Percentiles rank a stretch among this genome's conserved stretches.
Conservation (phyloP, 1,140 invertebrate genomes). For the Argopecten irradians region DNA sequence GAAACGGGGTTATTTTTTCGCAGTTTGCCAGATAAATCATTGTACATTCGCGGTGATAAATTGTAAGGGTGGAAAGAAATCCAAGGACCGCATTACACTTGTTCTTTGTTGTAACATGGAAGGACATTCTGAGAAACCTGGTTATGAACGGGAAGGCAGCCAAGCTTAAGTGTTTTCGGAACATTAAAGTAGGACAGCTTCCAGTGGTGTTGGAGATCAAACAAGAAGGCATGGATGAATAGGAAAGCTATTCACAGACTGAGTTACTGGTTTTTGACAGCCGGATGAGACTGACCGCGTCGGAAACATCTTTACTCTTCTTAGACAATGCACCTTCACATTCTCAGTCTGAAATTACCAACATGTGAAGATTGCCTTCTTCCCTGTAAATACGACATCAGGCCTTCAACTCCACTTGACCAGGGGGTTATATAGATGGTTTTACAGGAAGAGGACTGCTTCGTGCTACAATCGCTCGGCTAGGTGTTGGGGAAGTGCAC, state of each 20-base stretch:
- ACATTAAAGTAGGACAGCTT: conserved; percentile 19
- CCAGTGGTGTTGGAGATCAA: conserved; percentile 37
- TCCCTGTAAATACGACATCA: conserved; percentile 56
- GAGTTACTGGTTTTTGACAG: conserved; percentile 35
- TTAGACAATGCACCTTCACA: conserved; percentile 17
- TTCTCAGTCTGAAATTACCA: conserved; percentile 5
- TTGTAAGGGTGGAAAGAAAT: conserved; percentile 55
- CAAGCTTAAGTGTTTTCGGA: conserved; percentile 42
- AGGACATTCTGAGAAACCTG: conserved; percentile 35
- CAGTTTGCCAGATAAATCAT: conserved; percentile 51
- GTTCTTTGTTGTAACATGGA: conserved; percentile 46
- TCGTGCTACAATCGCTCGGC: no score
- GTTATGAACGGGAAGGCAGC: conserved; percentile 40
- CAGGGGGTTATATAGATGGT: conserved; percentile 57
- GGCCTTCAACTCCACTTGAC: conserved; percentile 55
- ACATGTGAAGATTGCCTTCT: conserved; percentile 45
- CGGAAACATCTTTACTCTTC: conserved; percentile 32
- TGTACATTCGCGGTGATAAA: conserved; percentile 45
- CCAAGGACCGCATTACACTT: conserved; percentile 55
- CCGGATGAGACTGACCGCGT: not conserved
- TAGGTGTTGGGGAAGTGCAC: not conserved
- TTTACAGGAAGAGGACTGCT: not conserved
- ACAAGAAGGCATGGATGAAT: conserved; percentile 47
- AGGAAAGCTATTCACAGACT: not conserved
- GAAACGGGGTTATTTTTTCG: conserved; percentile 60